These are phyloP conservation scores for Pseudotriccus pelzelni DNA, from an alignment of 2,797 vertebrate genomes.

Conservation along the genomic window DNA sequence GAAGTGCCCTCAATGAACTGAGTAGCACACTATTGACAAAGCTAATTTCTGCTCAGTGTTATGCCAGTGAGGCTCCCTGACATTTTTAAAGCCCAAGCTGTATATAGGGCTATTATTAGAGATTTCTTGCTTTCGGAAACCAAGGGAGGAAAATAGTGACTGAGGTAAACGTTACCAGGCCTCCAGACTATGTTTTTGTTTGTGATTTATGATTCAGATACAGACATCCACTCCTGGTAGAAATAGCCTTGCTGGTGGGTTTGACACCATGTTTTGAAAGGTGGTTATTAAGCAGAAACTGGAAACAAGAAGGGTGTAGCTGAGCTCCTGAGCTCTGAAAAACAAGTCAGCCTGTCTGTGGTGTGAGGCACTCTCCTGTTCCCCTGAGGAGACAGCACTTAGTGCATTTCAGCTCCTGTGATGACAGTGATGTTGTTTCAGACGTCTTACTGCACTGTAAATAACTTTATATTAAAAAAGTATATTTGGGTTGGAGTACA, in stretches of 20 bases:
- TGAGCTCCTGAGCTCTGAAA: not conserved
- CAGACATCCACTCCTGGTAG: not conserved
- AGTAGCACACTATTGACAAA: not conserved
- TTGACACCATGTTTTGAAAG: not conserved
- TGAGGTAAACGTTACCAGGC: not conserved
- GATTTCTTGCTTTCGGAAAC: not conserved
- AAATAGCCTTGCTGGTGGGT: not conserved
- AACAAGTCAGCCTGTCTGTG: not conserved
- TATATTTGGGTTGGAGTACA: not conserved
- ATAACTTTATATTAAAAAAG: not conserved
- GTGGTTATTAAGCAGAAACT: not conserved
- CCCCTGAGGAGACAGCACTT: not conserved
- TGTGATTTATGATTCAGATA: not conserved
- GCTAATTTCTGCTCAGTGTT: not conserved
- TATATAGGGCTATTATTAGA: not conserved
- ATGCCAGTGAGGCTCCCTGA: not conserved
- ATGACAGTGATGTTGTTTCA: slow-evolving; percentile 2
- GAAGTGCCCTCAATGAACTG: not conserved
- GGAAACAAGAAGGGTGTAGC: not conserved
- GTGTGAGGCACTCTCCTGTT: not conserved
- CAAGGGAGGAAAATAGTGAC: not conserved
- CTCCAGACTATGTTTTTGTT: not conserved
- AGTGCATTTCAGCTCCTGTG: not conserved
- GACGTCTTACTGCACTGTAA: slow-evolving; percentile 7
- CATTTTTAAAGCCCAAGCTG: not conserved